A percentile compares a stretch with the other conserved stretches of the same genome.
Conservation (phyloP, 92 coral and sea anemone species). For the Paragorgia papillata region DNA sequence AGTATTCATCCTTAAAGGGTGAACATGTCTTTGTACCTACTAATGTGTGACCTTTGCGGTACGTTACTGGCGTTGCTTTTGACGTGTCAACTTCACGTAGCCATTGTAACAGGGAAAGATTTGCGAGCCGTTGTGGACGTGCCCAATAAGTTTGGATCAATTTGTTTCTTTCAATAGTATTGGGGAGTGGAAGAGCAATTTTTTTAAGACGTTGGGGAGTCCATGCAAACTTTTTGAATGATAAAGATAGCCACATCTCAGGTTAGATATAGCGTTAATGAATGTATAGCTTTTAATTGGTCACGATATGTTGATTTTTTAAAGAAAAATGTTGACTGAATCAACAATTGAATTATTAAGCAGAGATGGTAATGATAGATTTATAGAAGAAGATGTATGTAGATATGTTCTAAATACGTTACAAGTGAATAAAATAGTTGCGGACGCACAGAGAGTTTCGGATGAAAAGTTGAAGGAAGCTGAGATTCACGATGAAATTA, state of each 20-base stretch:
- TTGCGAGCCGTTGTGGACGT: not conserved
- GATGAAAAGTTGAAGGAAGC: too few species aligned
- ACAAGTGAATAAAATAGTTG: too few species aligned
- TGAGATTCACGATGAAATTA: too few species aligned
- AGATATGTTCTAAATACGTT: too few species aligned
- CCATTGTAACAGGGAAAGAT: conserved; percentile 20
- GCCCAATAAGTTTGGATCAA: not conserved
- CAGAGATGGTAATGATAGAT: too few species aligned
- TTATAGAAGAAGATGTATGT: too few species aligned
- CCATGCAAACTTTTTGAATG: not conserved
- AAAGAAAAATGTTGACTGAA: too few species aligned
- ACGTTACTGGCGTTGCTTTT: not conserved
- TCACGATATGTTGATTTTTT: too few species aligned
- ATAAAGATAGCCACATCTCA: conserved; percentile 16
- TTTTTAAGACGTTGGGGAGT: not conserved
- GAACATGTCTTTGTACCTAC: conserved; percentile 24
- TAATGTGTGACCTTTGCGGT: conserved; percentile 11
- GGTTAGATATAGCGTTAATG: too few species aligned
- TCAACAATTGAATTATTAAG: too few species aligned
- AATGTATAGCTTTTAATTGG: too few species aligned
- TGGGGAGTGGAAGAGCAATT: not conserved
- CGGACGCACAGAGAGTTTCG: too few species aligned
- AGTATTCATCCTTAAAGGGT: conserved; percentile 17
- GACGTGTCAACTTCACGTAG: conserved; percentile 12
- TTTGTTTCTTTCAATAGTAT: not conserved